These are phyloP conservation scores for Eupithecia insigniata DNA, from an alignment of 2,888 invertebrate genomes.

Conservation along the genomic window DNA sequence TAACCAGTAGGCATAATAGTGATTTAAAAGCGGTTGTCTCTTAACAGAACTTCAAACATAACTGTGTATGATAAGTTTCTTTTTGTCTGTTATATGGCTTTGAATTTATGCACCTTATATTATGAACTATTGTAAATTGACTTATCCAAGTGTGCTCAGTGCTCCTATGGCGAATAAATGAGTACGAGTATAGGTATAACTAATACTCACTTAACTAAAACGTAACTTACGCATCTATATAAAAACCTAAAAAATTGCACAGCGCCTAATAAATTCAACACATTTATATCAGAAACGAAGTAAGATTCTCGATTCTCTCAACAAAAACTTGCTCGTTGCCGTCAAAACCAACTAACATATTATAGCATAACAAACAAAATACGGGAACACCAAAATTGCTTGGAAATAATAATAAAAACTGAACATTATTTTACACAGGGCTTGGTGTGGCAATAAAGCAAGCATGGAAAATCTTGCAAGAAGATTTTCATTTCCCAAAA, in stretches of 20 bases:
- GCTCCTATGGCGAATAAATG: too few relatives aligned
- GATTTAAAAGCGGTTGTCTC: background rate
- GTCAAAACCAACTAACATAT: background rate
- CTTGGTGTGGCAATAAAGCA: background rate
- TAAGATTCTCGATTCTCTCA: too few relatives aligned
- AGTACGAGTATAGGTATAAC: too few relatives aligned
- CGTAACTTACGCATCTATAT: background rate
- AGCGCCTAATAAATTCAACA: constrained; percentile 16
- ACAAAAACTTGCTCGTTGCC: background rate
- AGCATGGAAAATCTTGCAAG: background rate
- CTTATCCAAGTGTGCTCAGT: too few relatives aligned
- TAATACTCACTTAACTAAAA: background rate
- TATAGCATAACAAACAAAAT: background rate
- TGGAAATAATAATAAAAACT: background rate
- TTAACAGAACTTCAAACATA: background rate
- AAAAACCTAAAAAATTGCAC: constrained; percentile 8
- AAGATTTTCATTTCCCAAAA: background rate
- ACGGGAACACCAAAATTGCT: background rate
- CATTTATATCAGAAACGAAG: background rate
- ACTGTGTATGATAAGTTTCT: background rate
- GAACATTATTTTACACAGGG: background rate
- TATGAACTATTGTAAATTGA: too few relatives aligned
- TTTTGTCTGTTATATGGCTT: too few relatives aligned
- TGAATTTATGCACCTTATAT: too few relatives aligned
- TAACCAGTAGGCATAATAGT: too few relatives aligned